Evolutionary conservation across 2,888 invertebrate genomes (phyloP).

Genomic region (Strigamia maritima): DNA sequence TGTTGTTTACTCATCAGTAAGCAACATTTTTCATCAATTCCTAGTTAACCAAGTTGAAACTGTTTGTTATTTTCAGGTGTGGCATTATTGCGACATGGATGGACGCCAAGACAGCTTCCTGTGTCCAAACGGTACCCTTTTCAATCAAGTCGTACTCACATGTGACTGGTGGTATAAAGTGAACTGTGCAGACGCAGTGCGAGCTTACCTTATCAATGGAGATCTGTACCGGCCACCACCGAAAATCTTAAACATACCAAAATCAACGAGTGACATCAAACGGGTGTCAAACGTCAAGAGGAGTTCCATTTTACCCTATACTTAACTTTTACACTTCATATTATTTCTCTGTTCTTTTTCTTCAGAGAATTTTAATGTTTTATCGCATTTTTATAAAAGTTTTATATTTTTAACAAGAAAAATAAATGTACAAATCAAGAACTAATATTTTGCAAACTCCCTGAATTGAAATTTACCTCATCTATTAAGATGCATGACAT

Average conservation of each 20-base stretch:
- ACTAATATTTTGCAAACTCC: too few relatives aligned
- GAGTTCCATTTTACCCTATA: not conserved
- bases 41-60: too few relatives aligned
- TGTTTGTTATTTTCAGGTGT: too few relatives aligned
- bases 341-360: not conserved
- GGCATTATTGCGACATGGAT: slow-evolving; percentile 40
- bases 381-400: not conserved
- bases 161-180: slow-evolving; percentile 46
- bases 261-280: not conserved
- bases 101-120: slow-evolving; percentile 45
- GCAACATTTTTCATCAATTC: not conserved
- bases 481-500: too few relatives aligned
- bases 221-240: slow-evolving; percentile 23
- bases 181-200: slow-evolving; percentile 61
- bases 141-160: slow-evolving; percentile 45
- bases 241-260: not conserved
- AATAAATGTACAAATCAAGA: not conserved
- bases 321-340: not conserved
- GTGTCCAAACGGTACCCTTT: slow-evolving; percentile 46
- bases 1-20: not conserved
- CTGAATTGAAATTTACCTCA: too few relatives aligned
- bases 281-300: not conserved
- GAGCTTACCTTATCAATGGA: slow-evolving; percentile 58
- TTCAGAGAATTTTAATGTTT: not conserved
- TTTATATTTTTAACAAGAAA: not conserved